These are phyloP conservation scores for Brachionus rubens DNA, from an alignment of 1,140 invertebrate species.

Conservation along the genomic window DNA sequence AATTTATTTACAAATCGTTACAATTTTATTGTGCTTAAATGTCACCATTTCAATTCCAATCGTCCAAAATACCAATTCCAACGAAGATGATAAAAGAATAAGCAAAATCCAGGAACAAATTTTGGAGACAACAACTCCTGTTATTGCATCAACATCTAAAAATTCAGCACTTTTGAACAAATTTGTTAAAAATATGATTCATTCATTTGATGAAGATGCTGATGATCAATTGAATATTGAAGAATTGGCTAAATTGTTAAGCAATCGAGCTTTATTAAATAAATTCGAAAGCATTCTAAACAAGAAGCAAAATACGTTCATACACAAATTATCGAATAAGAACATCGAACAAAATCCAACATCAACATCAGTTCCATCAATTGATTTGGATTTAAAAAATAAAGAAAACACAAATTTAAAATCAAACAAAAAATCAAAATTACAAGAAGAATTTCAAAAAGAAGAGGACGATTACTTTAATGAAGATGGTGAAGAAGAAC, in stretches of 20 bases:
- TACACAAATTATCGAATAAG: not conserved
- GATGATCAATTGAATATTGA: slow-evolving; percentile 39
- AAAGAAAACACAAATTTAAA: slow-evolving; percentile 43
- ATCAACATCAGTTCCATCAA: not conserved
- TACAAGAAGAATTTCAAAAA: slow-evolving; percentile 32
- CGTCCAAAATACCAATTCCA: slow-evolving; percentile 40
- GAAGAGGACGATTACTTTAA: slow-evolving; percentile 24
- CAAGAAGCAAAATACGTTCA: slow-evolving; percentile 1
- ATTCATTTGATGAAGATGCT: slow-evolving; percentile 25
- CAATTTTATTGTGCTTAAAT: not conserved
- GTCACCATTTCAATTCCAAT: slow-evolving; percentile 40
- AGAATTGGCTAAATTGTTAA: slow-evolving; percentile 22
- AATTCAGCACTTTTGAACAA: not conserved
- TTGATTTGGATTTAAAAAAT: not conserved
- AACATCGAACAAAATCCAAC: not conserved
- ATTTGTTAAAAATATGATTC: slow-evolving; percentile 39
- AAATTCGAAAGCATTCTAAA: slow-evolving; percentile 32
- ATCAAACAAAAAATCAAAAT: slow-evolving; percentile 33
- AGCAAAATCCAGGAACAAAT: too few species aligned
- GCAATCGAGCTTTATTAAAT: not conserved
- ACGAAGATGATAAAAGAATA: not conserved
- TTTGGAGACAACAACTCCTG: too few species aligned
- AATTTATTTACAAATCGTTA: slow-evolving; percentile 13
- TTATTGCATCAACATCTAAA: too few species aligned
- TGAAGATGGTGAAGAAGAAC: not conserved